These are phyloP conservation scores for Carassius auratus DNA, from an alignment of 2,113 vertebrate species.

Conservation along the genomic window DNA sequence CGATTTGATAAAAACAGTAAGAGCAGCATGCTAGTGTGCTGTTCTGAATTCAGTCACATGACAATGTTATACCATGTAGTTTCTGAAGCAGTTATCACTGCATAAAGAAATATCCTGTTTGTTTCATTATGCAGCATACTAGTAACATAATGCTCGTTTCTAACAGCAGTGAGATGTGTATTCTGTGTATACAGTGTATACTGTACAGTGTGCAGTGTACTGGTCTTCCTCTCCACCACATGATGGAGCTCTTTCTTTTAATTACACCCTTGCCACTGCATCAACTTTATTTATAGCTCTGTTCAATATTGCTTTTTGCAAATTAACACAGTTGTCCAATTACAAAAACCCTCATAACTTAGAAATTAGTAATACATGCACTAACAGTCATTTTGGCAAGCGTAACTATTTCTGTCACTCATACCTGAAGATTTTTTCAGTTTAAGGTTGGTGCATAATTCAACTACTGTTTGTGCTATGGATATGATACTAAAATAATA, in stretches of 20 bases:
- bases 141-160: neutral
- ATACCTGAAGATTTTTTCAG: neutral
- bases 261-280: neutral
- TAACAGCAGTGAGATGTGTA: too few relatives aligned
- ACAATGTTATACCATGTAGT: neutral
- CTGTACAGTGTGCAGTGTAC: neutral
- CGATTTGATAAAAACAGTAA: too few relatives aligned
- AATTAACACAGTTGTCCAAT: constrained; percentile 12
- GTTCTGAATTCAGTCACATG: neutral
- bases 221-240: neutral
- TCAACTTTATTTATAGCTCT: neutral
- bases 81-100: neutral
- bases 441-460: neutral
- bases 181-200: neutral
- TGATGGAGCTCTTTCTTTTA: constrained; percentile 5
- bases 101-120: neutral
- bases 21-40: too few relatives aligned
- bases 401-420: neutral
- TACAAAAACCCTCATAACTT: neutral
- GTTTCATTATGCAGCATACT: neutral
- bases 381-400: neutral
- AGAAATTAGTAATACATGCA: neutral
- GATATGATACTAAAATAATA: neutral
- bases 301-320: neutral
- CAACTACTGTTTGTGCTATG: neutral